phyloP scores from a whole-genome alignment of 2,797 vertebrate genomes.

The Hypotaenidia philippensis region DNA sequence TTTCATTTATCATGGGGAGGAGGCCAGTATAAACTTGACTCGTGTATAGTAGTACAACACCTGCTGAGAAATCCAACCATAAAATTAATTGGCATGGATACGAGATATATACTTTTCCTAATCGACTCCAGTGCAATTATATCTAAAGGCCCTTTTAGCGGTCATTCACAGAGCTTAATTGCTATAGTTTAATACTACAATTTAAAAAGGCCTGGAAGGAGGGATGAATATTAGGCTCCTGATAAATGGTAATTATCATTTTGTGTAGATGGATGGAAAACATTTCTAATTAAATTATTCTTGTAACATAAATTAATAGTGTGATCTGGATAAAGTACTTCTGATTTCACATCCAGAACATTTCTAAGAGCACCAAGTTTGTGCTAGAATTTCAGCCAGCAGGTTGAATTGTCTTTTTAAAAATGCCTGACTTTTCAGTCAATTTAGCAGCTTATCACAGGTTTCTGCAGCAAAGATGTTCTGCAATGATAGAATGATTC shows the following conservation, averaged over 20 bases:
- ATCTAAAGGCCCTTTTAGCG: background rate
- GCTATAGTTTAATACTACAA: conserved; percentile 13
- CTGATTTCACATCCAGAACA: background rate
- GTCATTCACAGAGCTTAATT: conserved; percentile 41
- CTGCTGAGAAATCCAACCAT: background rate
- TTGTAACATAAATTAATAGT: conserved; percentile 33
- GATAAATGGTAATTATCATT: conserved; percentile 19
- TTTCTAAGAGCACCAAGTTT: background rate
- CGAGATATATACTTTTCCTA: background rate
- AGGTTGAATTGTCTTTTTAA: background rate
- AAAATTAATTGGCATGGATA: conserved; percentile 21
- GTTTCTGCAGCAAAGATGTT: background rate
- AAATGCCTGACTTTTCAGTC: background rate
- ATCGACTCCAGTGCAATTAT: background rate
- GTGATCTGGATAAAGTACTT: conserved; percentile 27
- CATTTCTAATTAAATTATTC: conserved; percentile 22
- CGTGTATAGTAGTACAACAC: background rate
- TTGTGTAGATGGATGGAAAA: conserved; percentile 24
- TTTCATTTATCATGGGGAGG: background rate
- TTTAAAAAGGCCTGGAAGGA: conserved; percentile 36
- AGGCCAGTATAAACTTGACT: background rate
- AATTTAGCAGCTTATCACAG: background rate
- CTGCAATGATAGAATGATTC: background rate
- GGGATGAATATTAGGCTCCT: background rate
- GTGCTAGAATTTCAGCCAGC: background rate